Percentiles rank a stretch among this genome's conserved stretches.
These are phyloP conservation scores for Rhagoletis pomonella DNA, from an alignment of 1,140 invertebrate species.

Conservation along the genomic window DNA sequence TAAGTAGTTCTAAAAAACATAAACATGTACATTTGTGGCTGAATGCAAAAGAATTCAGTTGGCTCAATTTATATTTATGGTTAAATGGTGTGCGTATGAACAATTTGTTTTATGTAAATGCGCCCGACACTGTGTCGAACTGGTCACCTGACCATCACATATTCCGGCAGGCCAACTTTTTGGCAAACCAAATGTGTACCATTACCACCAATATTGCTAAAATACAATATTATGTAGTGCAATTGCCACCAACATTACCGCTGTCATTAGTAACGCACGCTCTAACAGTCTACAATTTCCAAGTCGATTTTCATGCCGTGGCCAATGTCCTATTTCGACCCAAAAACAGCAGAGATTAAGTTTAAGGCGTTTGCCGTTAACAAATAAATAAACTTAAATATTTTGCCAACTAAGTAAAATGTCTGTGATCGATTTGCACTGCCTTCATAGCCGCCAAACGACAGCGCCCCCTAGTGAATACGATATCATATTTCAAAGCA, in stretches of 20 bases:
- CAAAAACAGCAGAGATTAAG: neutral
- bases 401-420: constrained; percentile 5
- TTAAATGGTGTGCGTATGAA: constrained; percentile 45
- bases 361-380: neutral
- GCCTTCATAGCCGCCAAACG: too few relatives aligned
- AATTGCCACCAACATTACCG: constrained; percentile 29
- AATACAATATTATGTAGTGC: neutral
- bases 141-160: constrained; percentile 26
- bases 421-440: constrained; percentile 1
- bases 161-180: constrained; percentile 13
- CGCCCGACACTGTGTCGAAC: neutral
- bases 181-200: constrained; percentile 18
- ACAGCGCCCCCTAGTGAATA: neutral
- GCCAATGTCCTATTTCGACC: neutral
- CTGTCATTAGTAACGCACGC: neutral
- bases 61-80: constrained; percentile 53
- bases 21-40: neutral
- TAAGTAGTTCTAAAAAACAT: neutral
- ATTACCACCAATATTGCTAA: neutral
- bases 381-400: neutral
- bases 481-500: neutral
- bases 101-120: constrained; percentile 52
- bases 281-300: too few relatives aligned
- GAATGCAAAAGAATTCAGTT: constrained; percentile 3
- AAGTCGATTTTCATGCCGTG: too few relatives aligned